These are phyloP conservation scores for Zophobas morio DNA, from an alignment of 1,140 invertebrate species.

Conservation along the genomic window DNA sequence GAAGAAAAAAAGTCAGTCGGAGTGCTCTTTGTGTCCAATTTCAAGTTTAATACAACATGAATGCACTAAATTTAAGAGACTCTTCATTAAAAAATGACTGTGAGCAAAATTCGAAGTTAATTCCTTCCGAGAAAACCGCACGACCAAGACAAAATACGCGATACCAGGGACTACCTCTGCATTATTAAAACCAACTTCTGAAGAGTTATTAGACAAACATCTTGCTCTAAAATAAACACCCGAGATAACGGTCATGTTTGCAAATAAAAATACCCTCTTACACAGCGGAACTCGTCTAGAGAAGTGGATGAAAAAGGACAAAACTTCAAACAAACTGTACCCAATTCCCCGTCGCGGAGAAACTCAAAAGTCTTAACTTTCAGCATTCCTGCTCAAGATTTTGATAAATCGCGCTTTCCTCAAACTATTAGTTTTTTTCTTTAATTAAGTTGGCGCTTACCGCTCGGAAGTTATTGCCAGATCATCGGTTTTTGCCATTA, in stretches of 20 bases:
- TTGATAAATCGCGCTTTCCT: neutral
- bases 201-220: neutral
- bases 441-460: neutral
- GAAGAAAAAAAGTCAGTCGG: too few species aligned
- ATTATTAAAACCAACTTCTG: too few species aligned
- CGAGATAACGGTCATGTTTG: slow-evolving; percentile 1
- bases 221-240: slow-evolving; percentile 13
- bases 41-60: too few species aligned
- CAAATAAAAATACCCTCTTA: neutral
- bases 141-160: too few species aligned
- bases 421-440: neutral
- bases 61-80: too few species aligned
- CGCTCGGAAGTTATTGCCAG: slow-evolving; percentile 11
- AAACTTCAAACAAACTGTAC: neutral
- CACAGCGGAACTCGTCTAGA: neutral
- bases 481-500: slow-evolving; percentile 32
- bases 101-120: too few species aligned
- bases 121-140: too few species aligned
- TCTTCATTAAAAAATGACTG: too few species aligned
- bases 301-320: neutral
- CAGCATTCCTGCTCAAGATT: neutral
- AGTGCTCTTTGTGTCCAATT: too few species aligned
- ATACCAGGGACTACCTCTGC: too few species aligned
- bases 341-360: neutral
- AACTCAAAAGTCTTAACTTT: neutral